A percentile compares a stretch with the other conserved stretches of the same genome.
Conservation (phyloP, 1,140 invertebrate genomes). For the Solen grandis region DNA sequence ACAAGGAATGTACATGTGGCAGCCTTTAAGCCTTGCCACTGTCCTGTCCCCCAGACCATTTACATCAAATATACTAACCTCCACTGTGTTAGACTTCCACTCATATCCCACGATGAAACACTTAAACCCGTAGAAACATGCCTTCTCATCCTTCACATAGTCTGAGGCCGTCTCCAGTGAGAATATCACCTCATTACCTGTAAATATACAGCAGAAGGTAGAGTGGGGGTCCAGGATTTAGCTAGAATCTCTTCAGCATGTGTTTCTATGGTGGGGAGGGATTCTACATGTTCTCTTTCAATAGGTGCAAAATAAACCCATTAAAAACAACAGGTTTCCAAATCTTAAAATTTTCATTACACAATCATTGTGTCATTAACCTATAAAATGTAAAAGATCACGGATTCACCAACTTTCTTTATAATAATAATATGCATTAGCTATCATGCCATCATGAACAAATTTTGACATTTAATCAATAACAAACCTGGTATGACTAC, state of each 20-base stretch:
- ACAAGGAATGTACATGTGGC: too few species aligned
- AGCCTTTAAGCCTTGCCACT: too few species aligned
- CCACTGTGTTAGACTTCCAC: conserved; percentile 85
- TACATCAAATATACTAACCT: too few species aligned
- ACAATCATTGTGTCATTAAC: not conserved
- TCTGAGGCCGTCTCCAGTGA: conserved; percentile 97
- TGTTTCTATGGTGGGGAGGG: too few species aligned
- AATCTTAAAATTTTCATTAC: not conserved
- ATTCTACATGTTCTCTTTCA: too few species aligned
- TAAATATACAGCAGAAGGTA: conserved; percentile 51
- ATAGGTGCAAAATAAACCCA: too few species aligned
- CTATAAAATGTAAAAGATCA: too few species aligned
- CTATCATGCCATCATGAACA: not conserved
- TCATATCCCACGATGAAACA: conserved; percentile 96
- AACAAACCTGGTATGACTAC: conserved; percentile 90
- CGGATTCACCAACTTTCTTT: too few species aligned
- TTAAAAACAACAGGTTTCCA: not conserved
- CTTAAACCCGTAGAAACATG: conserved; percentile 93
- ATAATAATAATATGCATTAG: too few species aligned
- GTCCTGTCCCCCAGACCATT: too few species aligned
- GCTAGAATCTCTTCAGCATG: too few species aligned
- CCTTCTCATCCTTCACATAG: conserved; percentile 95
- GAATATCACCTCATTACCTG: conserved; percentile 96
- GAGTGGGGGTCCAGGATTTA: too few species aligned
- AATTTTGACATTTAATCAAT: not conserved